A percentile compares a stretch with the other conserved stretches of the same genome.
These are phyloP conservation scores for Sula dactylatra DNA, from an alignment of 2,113 vertebrate species.

Conservation along the genomic window DNA sequence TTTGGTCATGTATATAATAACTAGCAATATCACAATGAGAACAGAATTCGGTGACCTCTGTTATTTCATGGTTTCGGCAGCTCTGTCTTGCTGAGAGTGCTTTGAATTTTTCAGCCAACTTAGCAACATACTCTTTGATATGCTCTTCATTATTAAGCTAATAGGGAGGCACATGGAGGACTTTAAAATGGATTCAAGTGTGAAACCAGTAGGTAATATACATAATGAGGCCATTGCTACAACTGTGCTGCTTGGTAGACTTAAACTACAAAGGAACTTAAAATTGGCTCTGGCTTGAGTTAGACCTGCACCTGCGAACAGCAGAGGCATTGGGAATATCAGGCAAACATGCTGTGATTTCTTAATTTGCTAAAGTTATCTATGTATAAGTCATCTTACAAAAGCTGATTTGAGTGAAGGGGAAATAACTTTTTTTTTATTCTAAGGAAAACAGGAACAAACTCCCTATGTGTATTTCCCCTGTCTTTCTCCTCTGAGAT, in stretches of 20 bases:
- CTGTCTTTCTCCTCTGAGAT: background rate
- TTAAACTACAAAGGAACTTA: background rate
- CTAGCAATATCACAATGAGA: background rate
- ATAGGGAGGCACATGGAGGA: constrained; percentile 19
- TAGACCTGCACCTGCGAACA: background rate
- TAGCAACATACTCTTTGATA: constrained; percentile 42
- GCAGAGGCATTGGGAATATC: background rate
- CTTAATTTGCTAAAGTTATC: background rate
- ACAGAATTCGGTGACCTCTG: background rate
- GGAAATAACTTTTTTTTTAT: background rate
- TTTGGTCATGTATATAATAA: background rate
- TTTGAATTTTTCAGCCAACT: constrained; percentile 52
- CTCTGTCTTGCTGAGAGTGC: background rate
- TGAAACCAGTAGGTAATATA: constrained; percentile 48
- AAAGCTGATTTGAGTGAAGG: background rate
- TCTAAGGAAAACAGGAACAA: background rate
- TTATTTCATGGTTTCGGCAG: constrained; percentile 11
- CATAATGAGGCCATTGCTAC: constrained; percentile 42
- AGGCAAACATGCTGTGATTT: background rate
- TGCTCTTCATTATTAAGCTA: constrained; percentile 43
- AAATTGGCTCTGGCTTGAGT: constrained; percentile 5
- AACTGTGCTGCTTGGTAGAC: background rate
- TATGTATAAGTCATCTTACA: background rate
- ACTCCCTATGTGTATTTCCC: accelerated
- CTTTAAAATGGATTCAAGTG: constrained; percentile 50